Conservation (phyloP, 2,797 vertebrate species). For the Oryzias dopingdopingensis region DNA sequence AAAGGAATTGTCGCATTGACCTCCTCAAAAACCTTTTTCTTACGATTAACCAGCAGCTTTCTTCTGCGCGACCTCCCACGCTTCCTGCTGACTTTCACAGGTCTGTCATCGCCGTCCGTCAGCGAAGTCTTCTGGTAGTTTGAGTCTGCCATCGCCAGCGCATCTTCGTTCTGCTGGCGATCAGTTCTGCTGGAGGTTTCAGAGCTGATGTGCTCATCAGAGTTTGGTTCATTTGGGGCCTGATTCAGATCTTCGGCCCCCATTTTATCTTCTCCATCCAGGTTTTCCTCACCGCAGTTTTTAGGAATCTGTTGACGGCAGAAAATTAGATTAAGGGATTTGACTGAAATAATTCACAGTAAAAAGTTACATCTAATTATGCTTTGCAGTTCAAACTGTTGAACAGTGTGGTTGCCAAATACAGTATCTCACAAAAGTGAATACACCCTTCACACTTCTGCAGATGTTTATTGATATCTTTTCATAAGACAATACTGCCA, state of each 20-base stretch:
- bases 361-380: too few relatives aligned
- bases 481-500: too few relatives aligned
- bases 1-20: conserved; percentile 27
- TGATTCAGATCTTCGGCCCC: conserved; percentile 19
- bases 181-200: conserved; percentile 9
- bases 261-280: conserved; percentile 32
- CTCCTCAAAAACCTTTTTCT: conserved; percentile 17
- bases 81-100: neutral
- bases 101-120: conserved; percentile 29
- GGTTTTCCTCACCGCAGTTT: conserved; percentile 35
- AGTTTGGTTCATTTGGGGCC: conserved; percentile 20
- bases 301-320: conserved; percentile 35
- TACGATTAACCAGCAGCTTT: conserved; percentile 3
- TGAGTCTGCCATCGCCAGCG: conserved; percentile 16
- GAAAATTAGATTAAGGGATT: neutral
- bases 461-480: too few relatives aligned
- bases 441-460: too few relatives aligned
- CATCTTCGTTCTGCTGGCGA: conserved; percentile 6
- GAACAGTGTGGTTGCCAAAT: too few relatives aligned
- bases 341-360: too few relatives aligned
- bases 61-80: conserved; percentile 24
- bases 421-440: too few relatives aligned
- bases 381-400: too few relatives aligned
- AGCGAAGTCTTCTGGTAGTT: conserved; percentile 6
- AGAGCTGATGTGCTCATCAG: conserved; percentile 12